phyloP scores from a whole-genome alignment of 2,797 vertebrate genomes.

The Mus minutoides region DNA sequence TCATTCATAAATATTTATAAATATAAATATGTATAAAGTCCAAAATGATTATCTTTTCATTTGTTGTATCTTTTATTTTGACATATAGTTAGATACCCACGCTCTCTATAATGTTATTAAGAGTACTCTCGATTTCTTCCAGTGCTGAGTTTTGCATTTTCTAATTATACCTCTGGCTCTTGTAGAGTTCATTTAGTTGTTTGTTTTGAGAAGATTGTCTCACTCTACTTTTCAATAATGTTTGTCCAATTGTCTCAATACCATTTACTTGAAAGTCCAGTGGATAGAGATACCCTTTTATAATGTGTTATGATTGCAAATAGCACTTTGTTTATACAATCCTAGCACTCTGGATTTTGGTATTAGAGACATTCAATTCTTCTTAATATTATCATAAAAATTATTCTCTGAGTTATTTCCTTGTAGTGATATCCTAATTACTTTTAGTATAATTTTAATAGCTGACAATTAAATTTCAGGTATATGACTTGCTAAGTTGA shows the following conservation, averaged over 20 bases:
- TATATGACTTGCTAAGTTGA: neutral
- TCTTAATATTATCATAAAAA: neutral
- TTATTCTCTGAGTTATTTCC: neutral
- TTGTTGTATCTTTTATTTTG: conserved; percentile 22
- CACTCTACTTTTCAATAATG: conserved; percentile 20
- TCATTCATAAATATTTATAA: conserved; percentile 28
- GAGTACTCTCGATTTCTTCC: neutral
- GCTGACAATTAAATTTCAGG: neutral
- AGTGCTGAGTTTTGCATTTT: neutral
- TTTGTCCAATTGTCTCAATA: neutral
- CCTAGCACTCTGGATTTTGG: neutral
- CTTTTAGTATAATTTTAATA: neutral
- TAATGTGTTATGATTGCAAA: neutral
- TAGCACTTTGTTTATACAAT: neutral
- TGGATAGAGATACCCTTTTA: neutral
- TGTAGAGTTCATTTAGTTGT: neutral
- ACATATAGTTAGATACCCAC: neutral
- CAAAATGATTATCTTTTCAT: conserved; percentile 19
- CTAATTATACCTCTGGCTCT: neutral
- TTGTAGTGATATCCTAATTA: neutral
- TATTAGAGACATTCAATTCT: neutral
- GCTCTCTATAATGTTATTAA: neutral
- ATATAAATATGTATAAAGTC: neutral
- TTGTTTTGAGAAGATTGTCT: neutral
- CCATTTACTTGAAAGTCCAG: neutral